phyloP scores from a whole-genome alignment of 2,113 vertebrate genomes.

The Uria aalge region DNA sequence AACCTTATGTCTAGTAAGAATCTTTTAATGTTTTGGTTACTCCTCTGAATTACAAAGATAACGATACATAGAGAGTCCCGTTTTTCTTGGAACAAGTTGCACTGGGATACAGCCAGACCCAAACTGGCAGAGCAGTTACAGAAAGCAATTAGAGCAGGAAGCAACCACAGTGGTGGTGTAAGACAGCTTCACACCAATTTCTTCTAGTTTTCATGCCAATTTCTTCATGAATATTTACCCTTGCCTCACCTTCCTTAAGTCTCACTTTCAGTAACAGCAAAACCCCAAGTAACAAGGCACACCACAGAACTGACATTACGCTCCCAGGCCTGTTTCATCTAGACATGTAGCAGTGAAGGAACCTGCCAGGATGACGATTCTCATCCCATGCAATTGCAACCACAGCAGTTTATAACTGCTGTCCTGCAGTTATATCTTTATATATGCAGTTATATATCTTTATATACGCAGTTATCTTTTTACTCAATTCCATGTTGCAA shows the following conservation, averaged over 20 bases:
- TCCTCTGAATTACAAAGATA: background rate
- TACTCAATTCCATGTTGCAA: background rate
- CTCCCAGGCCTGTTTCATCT: background rate
- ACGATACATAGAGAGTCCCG: background rate
- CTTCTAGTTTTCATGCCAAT: background rate
- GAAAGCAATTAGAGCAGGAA: background rate
- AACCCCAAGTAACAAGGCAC: background rate
- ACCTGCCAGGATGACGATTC: background rate
- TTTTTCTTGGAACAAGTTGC: background rate
- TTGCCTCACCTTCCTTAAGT: background rate
- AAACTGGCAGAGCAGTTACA: background rate
- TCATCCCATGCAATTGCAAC: fast-evolving
- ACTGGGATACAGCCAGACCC: background rate
- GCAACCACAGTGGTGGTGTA: background rate
- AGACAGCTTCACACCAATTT: background rate
- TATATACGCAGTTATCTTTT: background rate
- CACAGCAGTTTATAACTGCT: background rate
- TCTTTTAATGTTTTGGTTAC: background rate
- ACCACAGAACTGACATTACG: background rate
- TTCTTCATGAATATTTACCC: background rate
- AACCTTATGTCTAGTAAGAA: background rate
- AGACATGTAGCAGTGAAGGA: background rate
- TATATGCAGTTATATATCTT: no score
- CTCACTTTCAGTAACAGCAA: background rate
- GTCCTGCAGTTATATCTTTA: no score